Evolutionary conservation across 2,888 invertebrate species (phyloP).

Genomic region (Trichogramma dendrolimi): DNA sequence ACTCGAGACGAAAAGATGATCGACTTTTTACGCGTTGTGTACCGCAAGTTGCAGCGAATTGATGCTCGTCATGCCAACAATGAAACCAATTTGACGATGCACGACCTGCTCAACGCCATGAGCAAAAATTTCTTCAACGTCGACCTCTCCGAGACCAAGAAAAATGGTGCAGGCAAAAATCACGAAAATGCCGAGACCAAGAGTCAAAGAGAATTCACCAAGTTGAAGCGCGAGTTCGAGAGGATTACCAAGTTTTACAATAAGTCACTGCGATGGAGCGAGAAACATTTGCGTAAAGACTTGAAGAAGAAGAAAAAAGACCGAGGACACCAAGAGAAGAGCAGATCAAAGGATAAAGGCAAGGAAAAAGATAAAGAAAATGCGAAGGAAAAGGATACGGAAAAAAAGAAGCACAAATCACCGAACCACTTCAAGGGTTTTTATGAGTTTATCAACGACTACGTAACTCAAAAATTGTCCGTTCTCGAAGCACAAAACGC

Average conservation of each 20-base stretch:
- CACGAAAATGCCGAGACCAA: constrained; percentile 42
- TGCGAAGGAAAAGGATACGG: constrained; percentile 38
- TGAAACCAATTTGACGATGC: constrained; percentile 47
- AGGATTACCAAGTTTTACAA: constrained; percentile 49
- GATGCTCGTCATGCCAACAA: constrained; percentile 44
- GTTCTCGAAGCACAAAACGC: constrained; percentile 42
- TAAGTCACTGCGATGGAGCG: constrained; percentile 48
- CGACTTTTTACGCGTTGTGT: constrained; percentile 47
- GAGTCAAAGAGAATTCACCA: constrained; percentile 46
- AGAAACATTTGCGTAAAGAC: constrained; percentile 45
- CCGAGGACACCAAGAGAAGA: constrained; percentile 36
- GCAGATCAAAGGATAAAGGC: constrained; percentile 42
- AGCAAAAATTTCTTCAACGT: constrained; percentile 50
- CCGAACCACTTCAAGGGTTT: constrained; percentile 48
- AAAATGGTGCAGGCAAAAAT: constrained; percentile 35
- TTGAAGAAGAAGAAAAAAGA: constrained; percentile 38
- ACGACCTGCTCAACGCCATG: constrained; percentile 48
- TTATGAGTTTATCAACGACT: constrained; percentile 48
- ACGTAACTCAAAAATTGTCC: constrained; percentile 45
- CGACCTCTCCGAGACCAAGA: constrained; percentile 40
- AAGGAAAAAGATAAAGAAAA: constrained; percentile 37
- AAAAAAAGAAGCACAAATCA: constrained; percentile 41
- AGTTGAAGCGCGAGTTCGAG: constrained; percentile 48
- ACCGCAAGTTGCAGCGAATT: constrained; percentile 47
- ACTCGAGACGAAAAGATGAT: constrained; percentile 48